Percentiles rank a stretch among this genome's conserved stretches.
These are phyloP conservation scores for Corticium candelabrum DNA, from an alignment of 37 sponge, comb jelly and placozoan species.

Conservation along the genomic window DNA sequence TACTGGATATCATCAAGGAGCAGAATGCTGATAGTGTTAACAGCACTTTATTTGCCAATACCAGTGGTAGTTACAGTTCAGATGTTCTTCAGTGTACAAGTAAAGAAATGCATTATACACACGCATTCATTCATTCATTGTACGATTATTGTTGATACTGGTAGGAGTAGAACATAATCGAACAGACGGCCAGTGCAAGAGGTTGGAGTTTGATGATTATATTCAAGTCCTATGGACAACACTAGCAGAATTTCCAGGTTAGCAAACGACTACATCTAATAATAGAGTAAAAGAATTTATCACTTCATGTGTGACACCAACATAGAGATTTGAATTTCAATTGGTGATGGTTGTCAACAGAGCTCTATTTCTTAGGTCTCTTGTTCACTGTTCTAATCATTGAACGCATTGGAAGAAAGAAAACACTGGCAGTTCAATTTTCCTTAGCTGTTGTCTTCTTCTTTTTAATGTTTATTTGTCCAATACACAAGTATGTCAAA, in stretches of 20 bases:
- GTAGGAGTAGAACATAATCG: too few relatives aligned
- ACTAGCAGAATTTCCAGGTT: constrained; percentile 61
- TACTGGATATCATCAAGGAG: neutral
- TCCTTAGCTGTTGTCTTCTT: constrained; percentile 28
- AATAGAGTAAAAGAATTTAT: too few relatives aligned
- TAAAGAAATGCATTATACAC: too few relatives aligned
- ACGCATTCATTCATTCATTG: too few relatives aligned
- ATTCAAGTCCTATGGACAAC: constrained; percentile 54
- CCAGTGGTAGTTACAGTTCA: too few relatives aligned
- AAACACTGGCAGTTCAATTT: constrained; percentile 60
- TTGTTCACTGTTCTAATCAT: constrained; percentile 47
- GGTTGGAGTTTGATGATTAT: constrained; percentile 31
- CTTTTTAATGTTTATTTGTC: constrained; percentile 47
- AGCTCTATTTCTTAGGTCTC: constrained; percentile 20
- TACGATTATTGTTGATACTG: too few relatives aligned
- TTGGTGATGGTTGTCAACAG: neutral
- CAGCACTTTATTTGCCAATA: too few relatives aligned
- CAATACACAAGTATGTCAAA: neutral
- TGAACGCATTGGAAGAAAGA: constrained; percentile 62
- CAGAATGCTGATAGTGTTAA: too few relatives aligned
- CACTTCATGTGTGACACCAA: too few relatives aligned
- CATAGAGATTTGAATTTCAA: neutral
- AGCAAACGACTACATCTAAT: too few relatives aligned
- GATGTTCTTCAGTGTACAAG: too few relatives aligned
- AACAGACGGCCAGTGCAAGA: too few relatives aligned